Base-by-base conservation (phyloP, 2,888 invertebrate species). In the Epinotia nisella region DNA sequence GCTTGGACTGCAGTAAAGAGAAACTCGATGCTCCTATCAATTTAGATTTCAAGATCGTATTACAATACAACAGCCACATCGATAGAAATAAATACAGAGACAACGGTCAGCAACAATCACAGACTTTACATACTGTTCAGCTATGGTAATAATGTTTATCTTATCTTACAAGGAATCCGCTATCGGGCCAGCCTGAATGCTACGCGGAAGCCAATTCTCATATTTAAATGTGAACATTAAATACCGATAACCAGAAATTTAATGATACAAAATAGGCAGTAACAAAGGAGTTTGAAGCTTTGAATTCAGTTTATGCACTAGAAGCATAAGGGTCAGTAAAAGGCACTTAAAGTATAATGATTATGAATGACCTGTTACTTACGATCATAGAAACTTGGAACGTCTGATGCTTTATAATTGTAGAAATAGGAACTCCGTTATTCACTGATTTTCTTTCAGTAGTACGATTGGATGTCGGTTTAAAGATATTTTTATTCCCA, bases 201-300 rank as follows among this genome's bases (percentile, higher is more conserved):
- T 74, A 77, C 76, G 78, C 82, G 82, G 84, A 85, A 83, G 76
- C 79, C 77, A 76, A 80, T 83, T 81, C 81, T 81, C 80, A 82
- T 84, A 85, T 86, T 85, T 81, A 85, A 84, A 85, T 84, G 80
- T 74, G 74, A 79, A 79, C 77, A 79, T 78, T 77, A 76, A 74
- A 29, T 29, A 21, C 55, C 82, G 82, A 84, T 85, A 86, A 82
- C 78, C 76, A 80, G 77, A 77, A 81, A 83, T 81, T 82, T 81
- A 83, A 82, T 82, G 80, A 81, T 79, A 77, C 78, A 62, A 67
- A 55, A 53, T 53, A 59, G n/a, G 45, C 53, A 24, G 41, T 39
- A 68, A 72, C 72, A 72, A 72, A 61, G 72, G 56, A 56, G 11
- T 49, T 61, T 39, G 49, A 35, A 24, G 24, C 41, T 56, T 41